A percentile compares a stretch with the other conserved stretches of the same genome.
Evolutionary conservation across 2,113 vertebrate genomes (phyloP).

Genomic region (Motacilla alba): DNA sequence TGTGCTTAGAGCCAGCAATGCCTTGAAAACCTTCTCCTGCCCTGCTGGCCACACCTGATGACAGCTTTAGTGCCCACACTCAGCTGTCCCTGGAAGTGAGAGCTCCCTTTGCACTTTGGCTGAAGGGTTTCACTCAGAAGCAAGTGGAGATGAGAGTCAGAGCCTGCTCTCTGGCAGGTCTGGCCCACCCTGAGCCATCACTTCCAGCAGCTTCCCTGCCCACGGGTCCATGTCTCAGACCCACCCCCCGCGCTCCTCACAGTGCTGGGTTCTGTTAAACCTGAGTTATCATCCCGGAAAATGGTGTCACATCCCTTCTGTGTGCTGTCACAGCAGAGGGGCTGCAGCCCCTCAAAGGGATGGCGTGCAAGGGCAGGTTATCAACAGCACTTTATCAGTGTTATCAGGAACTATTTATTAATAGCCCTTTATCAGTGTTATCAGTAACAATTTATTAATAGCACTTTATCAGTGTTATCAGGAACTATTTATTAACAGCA

Average conservation of each 20-base stretch:
- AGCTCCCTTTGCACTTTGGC: not conserved
- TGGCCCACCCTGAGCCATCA: not conserved
- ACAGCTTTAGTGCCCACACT: not conserved
- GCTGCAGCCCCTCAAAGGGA: not conserved
- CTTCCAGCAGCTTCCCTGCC: not conserved
- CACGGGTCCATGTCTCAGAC: accelerated
- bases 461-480: not conserved
- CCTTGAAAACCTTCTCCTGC: not conserved
- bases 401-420: not conserved
- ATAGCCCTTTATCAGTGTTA: not conserved
- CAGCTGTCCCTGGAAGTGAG: not conserved
- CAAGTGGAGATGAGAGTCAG: not conserved
- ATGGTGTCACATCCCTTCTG: not conserved
- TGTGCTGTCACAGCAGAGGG: accelerated
- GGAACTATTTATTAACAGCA: not conserved
- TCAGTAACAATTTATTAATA: not conserved
- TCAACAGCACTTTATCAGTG: not conserved
- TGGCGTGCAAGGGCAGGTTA: not conserved
- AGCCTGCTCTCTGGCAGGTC: not conserved
- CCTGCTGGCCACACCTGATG: not conserved
- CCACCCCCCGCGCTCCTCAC: not conserved
- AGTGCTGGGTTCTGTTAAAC: accelerated
- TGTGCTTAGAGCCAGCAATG: not conserved
- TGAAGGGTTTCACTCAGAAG: not conserved
- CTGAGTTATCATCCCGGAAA: not conserved